These are phyloP conservation scores for Homarus gammarus DNA, from an alignment of 2,888 invertebrate genomes.

Conservation along the genomic window DNA sequence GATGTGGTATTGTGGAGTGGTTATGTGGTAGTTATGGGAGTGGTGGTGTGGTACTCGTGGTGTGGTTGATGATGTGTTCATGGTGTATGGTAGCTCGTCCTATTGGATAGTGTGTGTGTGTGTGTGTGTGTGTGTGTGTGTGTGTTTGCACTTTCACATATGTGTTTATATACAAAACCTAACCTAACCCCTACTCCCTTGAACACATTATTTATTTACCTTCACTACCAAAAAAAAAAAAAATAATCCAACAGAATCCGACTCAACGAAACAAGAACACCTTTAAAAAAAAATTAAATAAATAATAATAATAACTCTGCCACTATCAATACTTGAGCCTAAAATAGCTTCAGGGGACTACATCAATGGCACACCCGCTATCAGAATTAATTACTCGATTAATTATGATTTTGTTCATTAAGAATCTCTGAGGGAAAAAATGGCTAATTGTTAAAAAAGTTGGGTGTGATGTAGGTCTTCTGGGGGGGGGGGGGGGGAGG, in stretches of 20 bases:
- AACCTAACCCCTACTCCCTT: too few relatives aligned
- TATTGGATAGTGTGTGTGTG: neutral
- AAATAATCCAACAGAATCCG: too few relatives aligned
- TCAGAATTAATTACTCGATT: constrained; percentile 74
- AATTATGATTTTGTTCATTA: constrained; percentile 75
- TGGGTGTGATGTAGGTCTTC: constrained; percentile 69
- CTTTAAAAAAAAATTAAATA: neutral
- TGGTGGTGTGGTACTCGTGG: too few relatives aligned
- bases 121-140: neutral
- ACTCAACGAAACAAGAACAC: too few relatives aligned
- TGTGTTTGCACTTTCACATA: too few relatives aligned
- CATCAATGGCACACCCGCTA: constrained; percentile 73
- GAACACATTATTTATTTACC: too few relatives aligned
- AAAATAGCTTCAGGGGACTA: neutral
- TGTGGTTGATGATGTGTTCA: neutral
- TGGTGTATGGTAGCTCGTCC: neutral
- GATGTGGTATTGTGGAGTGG: too few relatives aligned
- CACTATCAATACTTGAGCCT: neutral
- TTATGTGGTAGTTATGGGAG: too few relatives aligned
- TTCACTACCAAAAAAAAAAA: too few relatives aligned
- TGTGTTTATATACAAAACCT: too few relatives aligned
- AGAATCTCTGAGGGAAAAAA: constrained; percentile 55
- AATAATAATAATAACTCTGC: neutral
- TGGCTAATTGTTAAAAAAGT: constrained; percentile 74
- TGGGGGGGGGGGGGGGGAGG: neutral